Percentiles rank a stretch among this genome's conserved stretches.
These are phyloP conservation scores for Apamea anceps DNA, from an alignment of 2,888 invertebrate genomes.

Conservation along the genomic window DNA sequence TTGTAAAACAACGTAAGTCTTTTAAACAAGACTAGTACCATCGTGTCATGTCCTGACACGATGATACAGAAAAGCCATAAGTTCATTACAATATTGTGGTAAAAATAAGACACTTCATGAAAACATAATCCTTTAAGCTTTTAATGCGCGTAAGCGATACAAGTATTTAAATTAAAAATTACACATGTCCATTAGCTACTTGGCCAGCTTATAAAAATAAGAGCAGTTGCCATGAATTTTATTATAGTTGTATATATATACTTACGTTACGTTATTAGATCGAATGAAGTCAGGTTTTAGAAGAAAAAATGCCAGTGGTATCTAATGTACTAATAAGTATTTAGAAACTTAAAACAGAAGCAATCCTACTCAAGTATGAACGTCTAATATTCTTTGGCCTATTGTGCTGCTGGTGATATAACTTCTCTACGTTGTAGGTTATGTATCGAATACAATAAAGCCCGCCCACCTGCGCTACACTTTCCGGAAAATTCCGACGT, in stretches of 20 bases:
- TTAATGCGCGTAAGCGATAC: slow-evolving; percentile 31
- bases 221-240: slow-evolving; percentile 10
- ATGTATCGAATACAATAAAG: slow-evolving; percentile 38
- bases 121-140: slow-evolving; percentile 23
- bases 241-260: not conserved
- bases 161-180: slow-evolving; percentile 42
- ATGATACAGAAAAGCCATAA: slow-evolving; percentile 9
- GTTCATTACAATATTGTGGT: slow-evolving; percentile 10
- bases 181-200: slow-evolving; percentile 32
- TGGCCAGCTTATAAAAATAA: slow-evolving; percentile 15
- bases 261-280: slow-evolving; percentile 12
- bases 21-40: not conserved
- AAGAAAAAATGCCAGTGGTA: not conserved
- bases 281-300: not conserved
- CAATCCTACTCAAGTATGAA: not conserved
- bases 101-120: slow-evolving; percentile 9
- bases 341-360: not conserved
- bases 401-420: slow-evolving; percentile 18
- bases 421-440: slow-evolving; percentile 15
- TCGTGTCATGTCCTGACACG: not conserved
- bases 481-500: slow-evolving; percentile 14
- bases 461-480: slow-evolving; percentile 26
- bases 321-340: not conserved
- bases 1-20: slow-evolving; percentile 2
- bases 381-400: not conserved